phyloP scores from a whole-genome alignment of 2,113 vertebrate genomes.

The Ornithorhynchus anatinus region DNA sequence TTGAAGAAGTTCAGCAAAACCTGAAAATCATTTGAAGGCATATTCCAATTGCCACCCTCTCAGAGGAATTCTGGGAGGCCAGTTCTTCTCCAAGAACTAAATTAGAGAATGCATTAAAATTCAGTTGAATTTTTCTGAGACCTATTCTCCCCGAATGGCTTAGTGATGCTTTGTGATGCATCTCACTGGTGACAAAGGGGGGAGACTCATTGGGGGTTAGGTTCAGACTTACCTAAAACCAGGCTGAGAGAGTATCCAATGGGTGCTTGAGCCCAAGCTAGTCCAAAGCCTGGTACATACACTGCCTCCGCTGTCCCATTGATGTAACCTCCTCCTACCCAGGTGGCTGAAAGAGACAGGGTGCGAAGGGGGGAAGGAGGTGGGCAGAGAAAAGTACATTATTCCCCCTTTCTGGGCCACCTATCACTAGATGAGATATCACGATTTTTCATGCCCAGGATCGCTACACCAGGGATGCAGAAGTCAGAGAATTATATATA shows the following conservation, averaged over 20 bases:
- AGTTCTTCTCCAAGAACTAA: background rate
- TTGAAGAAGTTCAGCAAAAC: conserved; percentile 22
- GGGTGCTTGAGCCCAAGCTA: conserved; percentile 97
- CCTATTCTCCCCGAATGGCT: too few species aligned
- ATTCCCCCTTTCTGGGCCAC: background rate
- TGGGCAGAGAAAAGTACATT: background rate
- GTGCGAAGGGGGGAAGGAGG: too few species aligned
- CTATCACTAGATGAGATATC: too few species aligned
- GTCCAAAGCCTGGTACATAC: conserved; percentile 87
- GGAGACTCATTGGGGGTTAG: background rate
- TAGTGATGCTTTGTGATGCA: too few species aligned
- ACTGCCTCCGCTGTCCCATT: conserved; percentile 97
- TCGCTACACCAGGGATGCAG: too few species aligned
- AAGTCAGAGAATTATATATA: too few species aligned
- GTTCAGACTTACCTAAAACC: conserved; percentile 82
- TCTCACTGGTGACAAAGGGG: too few species aligned
- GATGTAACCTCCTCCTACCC: conserved; percentile 98
- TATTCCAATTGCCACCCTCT: background rate
- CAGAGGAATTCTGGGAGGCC: background rate
- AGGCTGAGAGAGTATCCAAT: conserved; percentile 96
- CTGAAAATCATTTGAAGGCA: background rate
- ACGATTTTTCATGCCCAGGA: too few species aligned
- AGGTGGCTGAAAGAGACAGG: conserved; percentile 84
- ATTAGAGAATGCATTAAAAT: background rate
- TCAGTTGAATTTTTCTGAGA: too few species aligned